A percentile compares a stretch with the other conserved stretches of the same genome.
Evolutionary conservation across 2,888 invertebrate species (phyloP).

Genomic region (Scaptomyza parva): DNA sequence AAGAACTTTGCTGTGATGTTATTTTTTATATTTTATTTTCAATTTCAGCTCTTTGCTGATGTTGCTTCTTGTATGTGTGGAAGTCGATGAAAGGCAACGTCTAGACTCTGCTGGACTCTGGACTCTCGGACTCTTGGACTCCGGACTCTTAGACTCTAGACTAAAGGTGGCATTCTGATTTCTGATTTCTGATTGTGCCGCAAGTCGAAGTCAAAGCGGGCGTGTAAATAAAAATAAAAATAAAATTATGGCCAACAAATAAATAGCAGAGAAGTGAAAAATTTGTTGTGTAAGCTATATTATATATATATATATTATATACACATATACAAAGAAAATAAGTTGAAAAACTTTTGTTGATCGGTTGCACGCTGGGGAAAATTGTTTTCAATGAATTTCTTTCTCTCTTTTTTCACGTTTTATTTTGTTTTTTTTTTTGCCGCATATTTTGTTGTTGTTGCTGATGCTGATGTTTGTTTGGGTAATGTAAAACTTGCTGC

Average conservation of each 20-base stretch:
- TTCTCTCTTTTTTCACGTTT: not conserved
- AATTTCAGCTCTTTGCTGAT: constrained; percentile 7
- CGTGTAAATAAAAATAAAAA: constrained; percentile 67
- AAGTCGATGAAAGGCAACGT: constrained; percentile 40
- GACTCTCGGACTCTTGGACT: too few relatives aligned
- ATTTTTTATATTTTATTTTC: constrained; percentile 1
- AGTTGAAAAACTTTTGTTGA: constrained; percentile 53
- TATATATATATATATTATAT: not conserved
- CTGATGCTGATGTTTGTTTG: constrained; percentile 7
- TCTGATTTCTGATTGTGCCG: too few relatives aligned
- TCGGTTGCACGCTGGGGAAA: constrained; percentile 41
- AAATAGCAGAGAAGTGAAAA: constrained; percentile 39
- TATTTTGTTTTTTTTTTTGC: constrained; percentile 1
- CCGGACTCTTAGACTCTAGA: too few relatives aligned
- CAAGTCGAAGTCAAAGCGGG: constrained; percentile 67
- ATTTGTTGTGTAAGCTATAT: constrained; percentile 44
- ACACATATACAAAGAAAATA: constrained; percentile 29
- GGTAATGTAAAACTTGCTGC: constrained; percentile 56
- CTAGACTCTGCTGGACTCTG: too few relatives aligned
- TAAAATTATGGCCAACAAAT: constrained; percentile 40
- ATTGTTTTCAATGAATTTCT: constrained; percentile 49
- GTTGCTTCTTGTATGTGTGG: constrained; percentile 12
- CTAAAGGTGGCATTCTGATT: constrained; percentile 67
- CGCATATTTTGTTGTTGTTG: constrained; percentile 8
- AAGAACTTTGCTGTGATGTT: constrained; percentile 35